These are phyloP conservation scores for Antedon mediterranea DNA, from an alignment of 53 echinoderm and acorn worm genomes.

Conservation along the genomic window DNA sequence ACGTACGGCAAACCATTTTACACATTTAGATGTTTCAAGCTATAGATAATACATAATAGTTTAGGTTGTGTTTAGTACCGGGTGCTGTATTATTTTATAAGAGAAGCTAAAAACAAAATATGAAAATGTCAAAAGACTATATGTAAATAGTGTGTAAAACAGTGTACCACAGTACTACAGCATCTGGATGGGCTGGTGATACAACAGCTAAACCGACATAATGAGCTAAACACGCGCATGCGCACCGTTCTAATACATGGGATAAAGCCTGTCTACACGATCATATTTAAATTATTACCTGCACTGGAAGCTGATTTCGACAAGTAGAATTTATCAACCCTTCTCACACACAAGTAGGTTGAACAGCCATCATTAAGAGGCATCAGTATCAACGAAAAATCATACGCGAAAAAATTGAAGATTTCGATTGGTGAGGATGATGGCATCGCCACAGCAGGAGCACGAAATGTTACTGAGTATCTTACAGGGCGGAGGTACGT, in stretches of 20 bases:
- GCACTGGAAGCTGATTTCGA: background rate
- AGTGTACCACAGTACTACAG: too few species aligned
- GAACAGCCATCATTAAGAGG: background rate
- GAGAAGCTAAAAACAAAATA: too few species aligned
- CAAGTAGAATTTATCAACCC: background rate
- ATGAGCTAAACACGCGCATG: background rate
- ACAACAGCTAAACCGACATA: background rate
- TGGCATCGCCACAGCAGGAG: background rate
- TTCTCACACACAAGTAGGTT: background rate
- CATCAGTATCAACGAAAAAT: background rate
- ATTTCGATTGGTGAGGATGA: background rate
- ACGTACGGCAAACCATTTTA: too few species aligned
- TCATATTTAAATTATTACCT: background rate
- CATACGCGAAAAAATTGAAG: background rate
- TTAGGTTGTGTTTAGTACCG: too few species aligned
- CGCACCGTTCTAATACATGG: background rate
- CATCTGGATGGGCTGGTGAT: background rate
- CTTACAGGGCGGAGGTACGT: background rate
- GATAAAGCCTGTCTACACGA: background rate
- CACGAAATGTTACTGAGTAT: background rate
- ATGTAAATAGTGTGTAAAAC: too few species aligned
- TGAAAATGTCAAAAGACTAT: too few species aligned
- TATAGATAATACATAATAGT: too few species aligned
- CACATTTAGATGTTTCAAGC: too few species aligned
- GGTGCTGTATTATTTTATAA: too few species aligned